A percentile compares a stretch with the other conserved stretches of the same genome.
Evolutionary conservation across 1,140 invertebrate species (phyloP).

Genomic region (Leucophenga varia): DNA sequence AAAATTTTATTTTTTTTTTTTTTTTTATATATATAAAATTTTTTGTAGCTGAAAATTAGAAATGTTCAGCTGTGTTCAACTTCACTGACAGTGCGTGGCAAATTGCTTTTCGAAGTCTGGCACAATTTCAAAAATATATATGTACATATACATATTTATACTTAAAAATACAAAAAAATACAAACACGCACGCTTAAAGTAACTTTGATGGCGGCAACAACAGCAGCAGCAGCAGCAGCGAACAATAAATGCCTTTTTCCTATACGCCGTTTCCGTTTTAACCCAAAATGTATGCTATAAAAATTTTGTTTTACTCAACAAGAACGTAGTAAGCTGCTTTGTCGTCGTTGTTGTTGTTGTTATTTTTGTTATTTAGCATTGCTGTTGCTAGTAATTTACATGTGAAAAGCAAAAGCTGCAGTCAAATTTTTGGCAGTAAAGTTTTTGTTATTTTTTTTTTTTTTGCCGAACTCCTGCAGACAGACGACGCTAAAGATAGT

Average conservation of each 20-base stretch:
- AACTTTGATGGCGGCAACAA: slow-evolving; percentile 11
- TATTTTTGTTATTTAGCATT: no score
- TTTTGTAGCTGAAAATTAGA: slow-evolving; percentile 53
- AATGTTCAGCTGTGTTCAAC: slow-evolving; percentile 50
- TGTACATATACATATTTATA: no score
- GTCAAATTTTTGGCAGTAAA: no score
- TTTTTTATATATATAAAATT: no score
- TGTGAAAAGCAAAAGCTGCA: slow-evolving; percentile 26
- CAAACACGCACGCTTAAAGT: slow-evolving; percentile 12
- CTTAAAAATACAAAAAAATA: no score
- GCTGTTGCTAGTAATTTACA: slow-evolving; percentile 38
- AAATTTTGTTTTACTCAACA: no score
- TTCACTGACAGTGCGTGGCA: slow-evolving; percentile 52
- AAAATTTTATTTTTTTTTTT: no score
- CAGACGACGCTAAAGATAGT: no score
- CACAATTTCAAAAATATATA: slow-evolving; percentile 8
- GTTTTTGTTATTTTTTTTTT: no score
- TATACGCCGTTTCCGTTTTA: slow-evolving; percentile 38
- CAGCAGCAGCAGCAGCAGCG: slow-evolving; percentile 39
- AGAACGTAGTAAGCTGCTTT: no score
- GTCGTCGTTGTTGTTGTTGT: no score
- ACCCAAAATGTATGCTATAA: slow-evolving; percentile 6
- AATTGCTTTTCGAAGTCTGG: slow-evolving; percentile 50
- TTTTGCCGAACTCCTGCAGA: no score
- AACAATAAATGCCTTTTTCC: slow-evolving; percentile 40